phyloP scores from a whole-genome alignment of 2,797 vertebrate genomes.

The Trematomus bernacchii region DNA sequence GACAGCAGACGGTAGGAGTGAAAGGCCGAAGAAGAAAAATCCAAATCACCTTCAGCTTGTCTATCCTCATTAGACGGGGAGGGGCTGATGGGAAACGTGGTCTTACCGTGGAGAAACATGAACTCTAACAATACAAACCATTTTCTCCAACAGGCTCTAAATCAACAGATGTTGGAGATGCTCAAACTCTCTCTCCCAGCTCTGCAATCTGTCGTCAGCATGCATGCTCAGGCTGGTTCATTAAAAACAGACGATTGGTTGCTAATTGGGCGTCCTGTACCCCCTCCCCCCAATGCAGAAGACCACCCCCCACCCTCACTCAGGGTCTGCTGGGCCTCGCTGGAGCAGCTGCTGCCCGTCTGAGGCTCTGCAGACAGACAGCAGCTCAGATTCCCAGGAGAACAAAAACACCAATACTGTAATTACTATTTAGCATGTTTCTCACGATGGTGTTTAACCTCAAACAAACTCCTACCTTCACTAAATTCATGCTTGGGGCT shows the following conservation, averaged over 20 bases:
- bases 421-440: background rate
- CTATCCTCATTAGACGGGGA: too few relatives aligned
- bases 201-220: conserved; percentile 40
- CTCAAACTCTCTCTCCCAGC: conserved; percentile 10
- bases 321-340: conserved; percentile 25
- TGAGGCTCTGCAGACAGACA: conserved; percentile 41
- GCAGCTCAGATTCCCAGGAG: conserved; percentile 46
- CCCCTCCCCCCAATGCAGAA: background rate
- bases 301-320: accelerated
- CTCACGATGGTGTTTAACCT: background rate
- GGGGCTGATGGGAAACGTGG: too few relatives aligned
- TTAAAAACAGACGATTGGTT: conserved; percentile 46
- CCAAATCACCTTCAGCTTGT: too few relatives aligned
- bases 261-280: conserved; percentile 38
- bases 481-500: too few relatives aligned
- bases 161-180: conserved; percentile 10
- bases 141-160: too few relatives aligned
- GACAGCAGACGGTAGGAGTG: too few relatives aligned
- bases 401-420: background rate
- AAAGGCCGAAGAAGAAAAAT: too few relatives aligned
- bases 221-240: conserved; percentile 7
- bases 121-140: background rate
- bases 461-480: too few relatives aligned
- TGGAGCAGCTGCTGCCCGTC: conserved; percentile 64
- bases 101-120: background rate